A percentile compares a stretch with the other conserved stretches of the same genome.
These are phyloP conservation scores for Lithobates sylvaticus DNA, from an alignment of 2,797 vertebrate species.

Conservation along the genomic window DNA sequence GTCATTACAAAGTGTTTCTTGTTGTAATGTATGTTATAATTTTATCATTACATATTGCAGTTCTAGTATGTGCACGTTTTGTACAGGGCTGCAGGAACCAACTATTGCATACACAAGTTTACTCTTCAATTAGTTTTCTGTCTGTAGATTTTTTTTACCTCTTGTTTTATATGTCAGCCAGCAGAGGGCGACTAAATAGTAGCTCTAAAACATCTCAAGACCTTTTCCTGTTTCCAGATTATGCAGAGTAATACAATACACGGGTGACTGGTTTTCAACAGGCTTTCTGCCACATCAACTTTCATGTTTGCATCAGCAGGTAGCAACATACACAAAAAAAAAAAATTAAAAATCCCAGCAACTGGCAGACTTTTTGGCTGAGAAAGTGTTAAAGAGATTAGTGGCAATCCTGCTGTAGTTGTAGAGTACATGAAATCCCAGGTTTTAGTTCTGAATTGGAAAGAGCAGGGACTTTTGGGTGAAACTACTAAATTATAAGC, in stretches of 20 bases:
- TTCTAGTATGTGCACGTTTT: too few relatives aligned
- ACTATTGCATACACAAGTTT: too few relatives aligned
- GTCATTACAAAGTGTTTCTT: too few relatives aligned
- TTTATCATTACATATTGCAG: too few relatives aligned
- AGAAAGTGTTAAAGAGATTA: neutral
- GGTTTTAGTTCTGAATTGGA: neutral
- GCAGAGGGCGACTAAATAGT: constrained; percentile 20
- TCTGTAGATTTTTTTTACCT: too few relatives aligned
- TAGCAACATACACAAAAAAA: neutral
- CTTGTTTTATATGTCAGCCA: constrained; percentile 22
- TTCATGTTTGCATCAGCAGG: neutral
- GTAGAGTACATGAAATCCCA: neutral
- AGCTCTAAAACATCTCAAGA: neutral
- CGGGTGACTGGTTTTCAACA: neutral
- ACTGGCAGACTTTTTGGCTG: constrained; percentile 7
- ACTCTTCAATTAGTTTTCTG: too few relatives aligned
- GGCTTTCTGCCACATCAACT: neutral
- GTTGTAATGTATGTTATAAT: too few relatives aligned
- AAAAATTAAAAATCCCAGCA: neutral
- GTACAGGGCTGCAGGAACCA: too few relatives aligned
- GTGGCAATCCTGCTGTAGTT: neutral
- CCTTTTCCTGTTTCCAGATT: constrained; percentile 21
- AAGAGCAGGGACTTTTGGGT: constrained; percentile 5
- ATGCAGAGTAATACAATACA: neutral
- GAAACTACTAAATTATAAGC: constrained; percentile 1